Evolutionary conservation across 1,140 invertebrate species (phyloP).

Genomic region (Drosophila ogumai): DNA sequence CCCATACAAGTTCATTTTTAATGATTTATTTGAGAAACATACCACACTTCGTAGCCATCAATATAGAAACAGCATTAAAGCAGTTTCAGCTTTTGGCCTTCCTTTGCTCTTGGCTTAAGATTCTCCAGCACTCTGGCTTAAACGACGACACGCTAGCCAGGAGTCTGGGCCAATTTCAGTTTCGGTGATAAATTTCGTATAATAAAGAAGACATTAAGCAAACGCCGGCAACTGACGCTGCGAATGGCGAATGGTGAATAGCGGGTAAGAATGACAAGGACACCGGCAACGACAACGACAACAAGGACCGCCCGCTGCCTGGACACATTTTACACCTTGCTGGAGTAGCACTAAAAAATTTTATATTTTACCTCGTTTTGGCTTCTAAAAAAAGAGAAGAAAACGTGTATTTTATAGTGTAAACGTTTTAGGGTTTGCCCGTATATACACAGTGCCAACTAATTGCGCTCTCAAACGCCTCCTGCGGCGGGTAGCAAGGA

Average conservation of each 20-base stretch:
- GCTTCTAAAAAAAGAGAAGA: constrained; percentile 26
- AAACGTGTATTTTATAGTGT: constrained; percentile 59
- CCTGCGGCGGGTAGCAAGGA: neutral
- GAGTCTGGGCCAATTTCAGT: constrained; percentile 70
- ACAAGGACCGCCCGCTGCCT: constrained; percentile 66
- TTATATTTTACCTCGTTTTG: constrained; percentile 64
- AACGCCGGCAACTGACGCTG: constrained; percentile 53
- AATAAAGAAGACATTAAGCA: constrained; percentile 83
- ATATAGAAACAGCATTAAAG: constrained; percentile 4
- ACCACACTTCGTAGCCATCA: neutral
- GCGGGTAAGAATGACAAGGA: constrained; percentile 54
- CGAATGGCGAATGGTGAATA: constrained; percentile 35
- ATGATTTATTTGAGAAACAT: neutral
- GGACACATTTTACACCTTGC: constrained; percentile 68
- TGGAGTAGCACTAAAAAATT: constrained; percentile 52
- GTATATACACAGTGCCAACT: constrained; percentile 30
- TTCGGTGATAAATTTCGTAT: constrained; percentile 81
- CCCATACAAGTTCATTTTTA: neutral
- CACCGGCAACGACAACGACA: constrained; percentile 47
- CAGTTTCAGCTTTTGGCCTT: constrained; percentile 13
- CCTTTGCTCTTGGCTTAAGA: constrained; percentile 9
- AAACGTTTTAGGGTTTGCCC: constrained; percentile 65
- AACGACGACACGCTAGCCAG: constrained; percentile 24
- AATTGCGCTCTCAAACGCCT: constrained; percentile 35
- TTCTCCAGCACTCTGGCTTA: constrained; percentile 34